Evolutionary conservation across 2,888 invertebrate genomes (phyloP).

Genomic region (Orthosia gracilis): DNA sequence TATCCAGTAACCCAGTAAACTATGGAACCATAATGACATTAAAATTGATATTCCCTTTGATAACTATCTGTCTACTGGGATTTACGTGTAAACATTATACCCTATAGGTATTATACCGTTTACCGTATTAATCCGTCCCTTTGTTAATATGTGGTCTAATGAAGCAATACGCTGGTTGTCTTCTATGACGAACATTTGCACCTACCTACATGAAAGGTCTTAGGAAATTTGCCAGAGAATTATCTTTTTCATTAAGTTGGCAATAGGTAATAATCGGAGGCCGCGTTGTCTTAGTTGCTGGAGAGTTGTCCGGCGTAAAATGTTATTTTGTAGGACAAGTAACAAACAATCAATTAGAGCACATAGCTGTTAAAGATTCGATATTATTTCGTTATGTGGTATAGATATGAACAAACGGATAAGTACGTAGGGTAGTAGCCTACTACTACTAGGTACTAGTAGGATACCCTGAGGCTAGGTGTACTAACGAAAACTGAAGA

Average conservation of each 20-base stretch:
- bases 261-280: slow-evolving; percentile 7
- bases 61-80: slow-evolving; percentile 5
- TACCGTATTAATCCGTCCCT: slow-evolving; percentile 24
- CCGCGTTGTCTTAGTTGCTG: slow-evolving; percentile 5
- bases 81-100: slow-evolving; percentile 3
- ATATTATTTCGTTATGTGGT: too few species aligned
- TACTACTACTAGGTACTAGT: too few species aligned
- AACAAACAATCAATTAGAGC: background rate
- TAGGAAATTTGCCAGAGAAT: slow-evolving; percentile 6
- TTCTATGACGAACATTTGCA: background rate
- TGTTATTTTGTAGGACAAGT: slow-evolving; percentile 24
- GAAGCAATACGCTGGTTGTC: slow-evolving; percentile 2
- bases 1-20: background rate
- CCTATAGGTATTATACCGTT: background rate
- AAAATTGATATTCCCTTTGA: slow-evolving; percentile 31
- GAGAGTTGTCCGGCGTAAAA: slow-evolving; percentile 11
- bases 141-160: slow-evolving; percentile 27
- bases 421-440: background rate
- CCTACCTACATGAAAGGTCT: slow-evolving; percentile 4
- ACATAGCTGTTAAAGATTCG: background rate
- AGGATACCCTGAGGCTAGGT: background rate
- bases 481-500: background rate
- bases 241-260: slow-evolving; percentile 25
- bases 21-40: slow-evolving; percentile 3
- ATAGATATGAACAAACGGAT: background rate